Percentiles rank a stretch among this genome's conserved stretches.
These are phyloP conservation scores for Amphibalanus amphitrite DNA, from an alignment of 1,140 invertebrate species.

Conservation along the genomic window DNA sequence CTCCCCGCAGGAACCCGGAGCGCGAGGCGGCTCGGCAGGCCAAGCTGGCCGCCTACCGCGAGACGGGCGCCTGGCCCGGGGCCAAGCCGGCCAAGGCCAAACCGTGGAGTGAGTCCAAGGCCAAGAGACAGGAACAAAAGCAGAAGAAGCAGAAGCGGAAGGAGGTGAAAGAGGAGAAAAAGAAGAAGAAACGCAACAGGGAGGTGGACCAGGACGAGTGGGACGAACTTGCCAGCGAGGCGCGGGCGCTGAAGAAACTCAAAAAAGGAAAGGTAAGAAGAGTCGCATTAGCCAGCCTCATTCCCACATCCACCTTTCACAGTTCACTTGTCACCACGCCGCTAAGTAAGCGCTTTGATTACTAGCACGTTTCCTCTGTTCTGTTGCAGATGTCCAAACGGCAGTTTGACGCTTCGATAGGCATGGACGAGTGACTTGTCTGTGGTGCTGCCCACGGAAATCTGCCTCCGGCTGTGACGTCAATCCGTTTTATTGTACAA, in stretches of 20 bases:
- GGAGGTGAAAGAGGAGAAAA: constrained; percentile 36
- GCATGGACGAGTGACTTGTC: not conserved
- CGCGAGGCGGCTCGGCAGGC: constrained; percentile 50
- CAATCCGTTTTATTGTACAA: no score
- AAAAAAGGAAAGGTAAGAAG: constrained; percentile 55
- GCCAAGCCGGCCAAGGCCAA: constrained; percentile 38
- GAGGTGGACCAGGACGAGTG: constrained; percentile 52
- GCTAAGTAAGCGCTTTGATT: no score
- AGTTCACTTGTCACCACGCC: no score
- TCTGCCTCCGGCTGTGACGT: not conserved
- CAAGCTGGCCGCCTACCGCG: constrained; percentile 49
- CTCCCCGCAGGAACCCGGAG: constrained; percentile 46
- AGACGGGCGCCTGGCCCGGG: constrained; percentile 58
- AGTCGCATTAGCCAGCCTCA: not conserved
- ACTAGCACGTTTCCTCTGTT: no score
- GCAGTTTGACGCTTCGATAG: not conserved
- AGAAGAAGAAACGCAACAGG: constrained; percentile 25
- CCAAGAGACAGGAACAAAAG: constrained; percentile 55
- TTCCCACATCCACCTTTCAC: no score
- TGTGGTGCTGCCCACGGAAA: no score
- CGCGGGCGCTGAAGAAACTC: constrained; percentile 66
- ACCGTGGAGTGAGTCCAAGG: constrained; percentile 54
- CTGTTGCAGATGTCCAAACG: not conserved
- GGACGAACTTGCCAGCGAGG: constrained; percentile 64
- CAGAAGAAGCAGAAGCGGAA: constrained; percentile 41